Evolutionary conservation across 1,140 invertebrate genomes (phyloP), one percentile per base, ranked within the genome.

Genomic region (Carcinoscorpius rotundicauda): DNA sequence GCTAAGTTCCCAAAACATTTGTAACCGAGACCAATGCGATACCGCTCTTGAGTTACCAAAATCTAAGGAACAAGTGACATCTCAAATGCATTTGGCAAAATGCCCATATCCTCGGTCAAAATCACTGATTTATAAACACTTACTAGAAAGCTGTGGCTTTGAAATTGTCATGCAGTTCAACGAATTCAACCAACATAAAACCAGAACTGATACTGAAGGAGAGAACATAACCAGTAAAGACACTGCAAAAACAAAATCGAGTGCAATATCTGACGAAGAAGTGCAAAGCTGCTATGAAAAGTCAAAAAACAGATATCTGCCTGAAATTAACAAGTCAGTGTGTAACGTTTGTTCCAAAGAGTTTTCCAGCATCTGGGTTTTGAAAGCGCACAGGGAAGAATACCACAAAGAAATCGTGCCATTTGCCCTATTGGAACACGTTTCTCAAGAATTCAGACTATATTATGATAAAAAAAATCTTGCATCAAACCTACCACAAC

Each of bases 131-230:
- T 92, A 94, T 78, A 91, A 93, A 76, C 89, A 90, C 79, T 78
- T 96, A 48, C 77, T 96, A 51, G 91, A 95, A 77, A 93, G 89
- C 70, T 94, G 92, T 77, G 93, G 93, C 3, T 94, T 95, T 77
- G 93, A 96, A 75, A 83, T 96, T 69, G 92, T 96, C 5, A 94
- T 95, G 90, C 93, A 96, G 77, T 95, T 93, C 75, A 94, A 94
- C 79, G 92, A 95, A 75, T 29, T 29, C 29, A 29, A 29, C 29
- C 29, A 29, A 29, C 29, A 29, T 29, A 29, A 29, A 29, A 29
- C 29, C 29, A 29, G 29, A 29, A 29, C 29, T 29, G 29, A 29
- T 29, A 29, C 29, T 29, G 29, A 29, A 29, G 29, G 29, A 29
- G 29, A 29, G 29, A 29, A 29, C 29, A 29, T 29, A 29, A 29